Conservation (phyloP, 1,140 invertebrate genomes). For the Thaumatotibia leucotreta region DNA sequence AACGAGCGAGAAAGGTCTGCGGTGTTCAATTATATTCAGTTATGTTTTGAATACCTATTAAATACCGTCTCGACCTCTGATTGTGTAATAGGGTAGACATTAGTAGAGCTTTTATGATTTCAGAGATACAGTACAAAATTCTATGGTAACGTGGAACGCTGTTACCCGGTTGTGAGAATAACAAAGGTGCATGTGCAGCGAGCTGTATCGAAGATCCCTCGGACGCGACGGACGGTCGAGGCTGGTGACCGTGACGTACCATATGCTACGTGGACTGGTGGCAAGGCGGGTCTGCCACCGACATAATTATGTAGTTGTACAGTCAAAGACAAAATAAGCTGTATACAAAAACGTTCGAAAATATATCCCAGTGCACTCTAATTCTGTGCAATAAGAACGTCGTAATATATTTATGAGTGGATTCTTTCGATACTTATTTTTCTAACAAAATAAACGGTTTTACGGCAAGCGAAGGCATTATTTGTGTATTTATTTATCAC, state of each 20-base stretch:
- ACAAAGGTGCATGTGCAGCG: background rate
- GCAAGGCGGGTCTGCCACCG: background rate
- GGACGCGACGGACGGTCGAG: background rate
- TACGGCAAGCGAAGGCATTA: too few species aligned
- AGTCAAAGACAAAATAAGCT: background rate
- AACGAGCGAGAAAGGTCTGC: background rate
- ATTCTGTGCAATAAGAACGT: too few species aligned
- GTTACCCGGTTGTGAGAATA: background rate
- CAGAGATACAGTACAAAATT: background rate
- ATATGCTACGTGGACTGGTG: background rate
- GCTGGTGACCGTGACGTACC: conserved; percentile 2
- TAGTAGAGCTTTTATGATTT: background rate
- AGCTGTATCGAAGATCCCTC: background rate
- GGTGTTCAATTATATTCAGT: background rate
- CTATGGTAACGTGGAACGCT: background rate
- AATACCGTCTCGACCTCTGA: background rate
- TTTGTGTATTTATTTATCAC: too few species aligned
- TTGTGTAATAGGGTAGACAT: background rate
- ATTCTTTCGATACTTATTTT: too few species aligned
- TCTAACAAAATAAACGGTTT: too few species aligned
- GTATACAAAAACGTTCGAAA: too few species aligned
- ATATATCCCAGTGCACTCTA: too few species aligned
- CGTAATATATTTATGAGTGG: too few species aligned
- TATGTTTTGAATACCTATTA: background rate
- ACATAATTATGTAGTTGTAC: background rate